phyloP scores from a whole-genome alignment of 2,888 invertebrate genomes.

The Cosmopolites sordidus region DNA sequence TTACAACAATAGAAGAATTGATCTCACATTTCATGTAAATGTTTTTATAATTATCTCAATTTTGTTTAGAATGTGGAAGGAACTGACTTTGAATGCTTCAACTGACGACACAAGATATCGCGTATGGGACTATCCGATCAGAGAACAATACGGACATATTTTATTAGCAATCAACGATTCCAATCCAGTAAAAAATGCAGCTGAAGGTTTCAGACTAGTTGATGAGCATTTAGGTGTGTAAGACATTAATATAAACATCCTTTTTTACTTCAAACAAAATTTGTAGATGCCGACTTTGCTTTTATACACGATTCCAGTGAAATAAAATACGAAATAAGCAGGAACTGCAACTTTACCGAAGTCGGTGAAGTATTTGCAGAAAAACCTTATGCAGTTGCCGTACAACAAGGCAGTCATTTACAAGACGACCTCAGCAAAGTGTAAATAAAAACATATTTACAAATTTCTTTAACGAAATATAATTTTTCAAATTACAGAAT shows the following conservation, averaged over 20 bases:
- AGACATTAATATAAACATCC: not conserved
- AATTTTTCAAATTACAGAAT: constrained; percentile 49
- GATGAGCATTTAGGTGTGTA: constrained; percentile 51
- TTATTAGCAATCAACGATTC: constrained; percentile 76
- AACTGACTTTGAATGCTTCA: constrained; percentile 76
- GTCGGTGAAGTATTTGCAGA: constrained; percentile 88
- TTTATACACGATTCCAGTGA: constrained; percentile 86
- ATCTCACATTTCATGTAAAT: no score
- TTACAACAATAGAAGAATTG: no score
- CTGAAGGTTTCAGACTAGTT: constrained; percentile 64
- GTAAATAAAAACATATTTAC: constrained; percentile 50
- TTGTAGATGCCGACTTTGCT: constrained; percentile 75
- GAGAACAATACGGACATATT: constrained; percentile 87
- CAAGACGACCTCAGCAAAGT: constrained; percentile 61
- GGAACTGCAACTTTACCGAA: constrained; percentile 80
- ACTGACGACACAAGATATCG: constrained; percentile 74
- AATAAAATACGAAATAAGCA: constrained; percentile 71
- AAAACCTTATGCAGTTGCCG: constrained; percentile 83
- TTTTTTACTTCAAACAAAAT: no score
- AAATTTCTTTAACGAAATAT: no score
- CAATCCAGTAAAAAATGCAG: constrained; percentile 64
- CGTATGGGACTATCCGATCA: constrained; percentile 91
- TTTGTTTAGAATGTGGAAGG: constrained; percentile 83
- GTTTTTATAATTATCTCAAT: no score
- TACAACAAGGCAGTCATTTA: constrained; percentile 81